Conservation (phyloP, 2,888 invertebrate species). For the Tenodera sinensis region DNA sequence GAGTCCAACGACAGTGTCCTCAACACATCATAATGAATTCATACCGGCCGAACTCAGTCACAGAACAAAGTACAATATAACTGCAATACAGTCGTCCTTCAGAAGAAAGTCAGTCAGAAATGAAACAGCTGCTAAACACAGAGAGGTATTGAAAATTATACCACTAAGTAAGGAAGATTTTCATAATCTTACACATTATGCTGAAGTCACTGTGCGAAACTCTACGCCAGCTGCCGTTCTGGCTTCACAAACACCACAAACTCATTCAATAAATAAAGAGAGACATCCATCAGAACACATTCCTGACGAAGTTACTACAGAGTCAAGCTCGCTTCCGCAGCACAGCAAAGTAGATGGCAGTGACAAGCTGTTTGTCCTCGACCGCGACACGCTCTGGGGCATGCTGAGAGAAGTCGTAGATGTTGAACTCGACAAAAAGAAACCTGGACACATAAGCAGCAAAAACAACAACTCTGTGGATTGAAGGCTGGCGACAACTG, state of each 20-base stretch:
- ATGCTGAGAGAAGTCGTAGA: conserved; percentile 55
- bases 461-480: background rate
- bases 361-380: conserved; percentile 52
- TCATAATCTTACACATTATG: background rate
- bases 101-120: background rate
- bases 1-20: background rate
- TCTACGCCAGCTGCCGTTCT: background rate
- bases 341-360: background rate
- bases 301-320: background rate
- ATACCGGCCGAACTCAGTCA: background rate
- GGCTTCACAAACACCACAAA: background rate
- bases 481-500: background rate
- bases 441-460: background rate
- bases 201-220: background rate
- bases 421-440: conserved; percentile 37
- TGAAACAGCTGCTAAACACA: background rate
- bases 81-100: background rate
- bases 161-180: background rate
- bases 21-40: background rate
- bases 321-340: background rate
- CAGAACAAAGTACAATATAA: background rate
- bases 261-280: background rate
- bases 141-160: background rate
- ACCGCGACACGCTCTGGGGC: conserved; percentile 60
- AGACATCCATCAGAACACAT: background rate